Base-by-base conservation (phyloP, 1,140 invertebrate genomes). In the Belonocnema kinseyi region DNA sequence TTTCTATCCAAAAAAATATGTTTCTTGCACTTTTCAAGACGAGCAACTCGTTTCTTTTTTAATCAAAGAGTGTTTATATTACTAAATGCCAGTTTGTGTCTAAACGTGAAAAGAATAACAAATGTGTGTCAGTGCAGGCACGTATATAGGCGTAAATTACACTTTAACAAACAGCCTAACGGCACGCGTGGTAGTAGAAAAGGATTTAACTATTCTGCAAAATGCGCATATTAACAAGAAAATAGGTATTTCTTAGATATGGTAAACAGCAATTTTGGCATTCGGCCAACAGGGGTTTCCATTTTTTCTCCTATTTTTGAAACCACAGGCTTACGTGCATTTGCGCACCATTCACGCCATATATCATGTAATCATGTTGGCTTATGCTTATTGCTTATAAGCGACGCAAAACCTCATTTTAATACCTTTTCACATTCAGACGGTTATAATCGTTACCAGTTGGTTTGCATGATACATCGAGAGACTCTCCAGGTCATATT, bases 161-260 rank as follows among this genome's bases (percentile, higher is more conserved):
- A 40, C 61, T 40, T 66, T 66, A 66, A 66, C 46, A 66, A 66
- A 66, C 61, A 66, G 21, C 46, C 61, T 66, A 66, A 66, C 61
- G 61, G 61, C 16, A 66, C 61, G 61, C 40, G 61, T 40, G 33
- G 1, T 66, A n/a, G 58, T n/a, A 33, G 40, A 66, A 40, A 66
- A 66, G 33, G 8, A 66, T 26, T 7, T 33, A 61, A 61, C 56
- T 66, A 40, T 66, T 40, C 14, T 33, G 21, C 33, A 66, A 40
- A 61, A 61, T 26, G 26, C 33, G 11, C 6, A 33, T 0, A 33
- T 33, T 61, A 61, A 66, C 61, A 40, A n/a, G 61, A 40, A 66
- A 66, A 66, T 46, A 26, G n/a, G 10, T 33, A 1, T 33, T 7
- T 66, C 13, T 66, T 13, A n/a, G 40, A 66, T 40, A 16, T 21